Evolutionary conservation across 2,888 invertebrate genomes (phyloP), one percentile per base, ranked within the genome.

Genomic region (Odontomyia ornata): DNA sequence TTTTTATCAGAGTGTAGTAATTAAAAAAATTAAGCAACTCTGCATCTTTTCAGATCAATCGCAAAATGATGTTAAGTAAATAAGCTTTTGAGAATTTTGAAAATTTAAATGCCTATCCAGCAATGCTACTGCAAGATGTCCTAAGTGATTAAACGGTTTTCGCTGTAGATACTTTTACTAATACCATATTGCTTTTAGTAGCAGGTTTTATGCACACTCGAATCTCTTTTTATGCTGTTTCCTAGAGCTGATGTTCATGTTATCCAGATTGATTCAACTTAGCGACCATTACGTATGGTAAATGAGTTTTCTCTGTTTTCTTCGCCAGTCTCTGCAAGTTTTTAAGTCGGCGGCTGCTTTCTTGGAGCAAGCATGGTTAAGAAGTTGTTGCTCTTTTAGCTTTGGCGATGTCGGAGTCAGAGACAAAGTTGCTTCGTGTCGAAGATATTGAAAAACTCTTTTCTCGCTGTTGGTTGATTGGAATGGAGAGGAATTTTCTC

Each of bases 351-450:
- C 25, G n/a, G n/a, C 69, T 47, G 21, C 21, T 69, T 69, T 69
- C 69, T 69, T 69, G 46, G 47, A 47, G 69, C 23, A 21, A 60
- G 25, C 23, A 69, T 23, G 47, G 25, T 25, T 69, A 69, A 69
- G 69, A 69, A 69, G 69, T 47, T 69, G 46, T 47, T 69, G 47
- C 69, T 69, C 69, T 69, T 69, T 0, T 27, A 46, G 69, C 46
- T 23, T n/a, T 46, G 30, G 36, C 36, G 9, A 9, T 36, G 65
- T 13, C 21, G 30, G 69, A 69, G 46, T 4, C 25, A 28, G 69
- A 69, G 69, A 69, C 69, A 69, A 65, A 65, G 30, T 25, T 69
- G 13, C 18, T 46, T 25, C 25, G 47, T 69, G 46, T 69, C 4
- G 36, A 36, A 36, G 23, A 69, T 47, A 43, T 47, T 69, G 46